Evolutionary conservation across 2,113 vertebrate genomes (phyloP).

Genomic region (Ia io): DNA sequence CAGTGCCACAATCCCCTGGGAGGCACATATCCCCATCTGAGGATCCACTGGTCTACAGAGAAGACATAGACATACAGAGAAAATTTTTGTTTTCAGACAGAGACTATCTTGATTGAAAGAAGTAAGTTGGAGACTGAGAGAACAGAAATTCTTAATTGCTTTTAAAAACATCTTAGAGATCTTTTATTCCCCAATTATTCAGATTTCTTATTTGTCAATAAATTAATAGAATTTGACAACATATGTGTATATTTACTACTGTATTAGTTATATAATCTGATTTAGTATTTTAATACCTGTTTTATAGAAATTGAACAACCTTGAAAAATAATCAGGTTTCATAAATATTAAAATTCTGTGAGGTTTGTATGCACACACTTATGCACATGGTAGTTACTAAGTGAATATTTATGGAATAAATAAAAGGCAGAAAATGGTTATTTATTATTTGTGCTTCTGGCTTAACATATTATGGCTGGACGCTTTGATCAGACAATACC

Average conservation of each 20-base stretch:
- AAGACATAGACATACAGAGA: neutral
- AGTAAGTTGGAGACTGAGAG: neutral
- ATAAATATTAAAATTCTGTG: neutral
- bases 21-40: neutral
- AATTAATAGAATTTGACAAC: neutral
- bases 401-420: slow-evolving; percentile 15
- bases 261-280: neutral
- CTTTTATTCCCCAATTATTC: neutral
- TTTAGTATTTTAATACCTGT: slow-evolving; percentile 25
- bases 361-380: neutral
- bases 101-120: slow-evolving; percentile 15
- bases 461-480: neutral
- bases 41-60: neutral
- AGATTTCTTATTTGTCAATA: neutral
- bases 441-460: neutral
- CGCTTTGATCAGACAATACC: neutral
- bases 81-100: neutral
- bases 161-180: neutral
- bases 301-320: neutral
- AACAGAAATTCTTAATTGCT: neutral
- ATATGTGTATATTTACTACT: neutral
- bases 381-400: neutral
- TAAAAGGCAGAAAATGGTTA: neutral
- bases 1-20: neutral
- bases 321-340: neutral